A percentile compares a stretch with the other conserved stretches of the same genome.
Conservation (phyloP, 2,113 vertebrate species). For the Dissostichus mawsoni region DNA sequence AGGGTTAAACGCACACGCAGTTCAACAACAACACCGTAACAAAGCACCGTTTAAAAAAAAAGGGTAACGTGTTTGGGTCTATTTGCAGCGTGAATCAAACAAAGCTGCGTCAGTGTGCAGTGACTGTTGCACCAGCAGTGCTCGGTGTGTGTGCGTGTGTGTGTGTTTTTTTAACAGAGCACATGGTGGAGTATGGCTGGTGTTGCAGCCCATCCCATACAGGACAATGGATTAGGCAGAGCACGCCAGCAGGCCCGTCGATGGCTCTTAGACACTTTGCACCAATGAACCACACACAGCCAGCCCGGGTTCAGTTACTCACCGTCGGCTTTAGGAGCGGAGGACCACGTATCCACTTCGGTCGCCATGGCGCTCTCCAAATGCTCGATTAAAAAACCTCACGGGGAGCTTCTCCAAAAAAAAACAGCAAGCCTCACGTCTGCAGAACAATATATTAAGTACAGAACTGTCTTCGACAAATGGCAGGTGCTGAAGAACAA, state of each 20-base stretch:
- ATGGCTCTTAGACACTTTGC: background rate
- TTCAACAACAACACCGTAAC: background rate
- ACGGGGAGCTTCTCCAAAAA: slow-evolving; percentile 28
- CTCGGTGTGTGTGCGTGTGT: background rate
- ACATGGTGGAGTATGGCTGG: slow-evolving; percentile 78
- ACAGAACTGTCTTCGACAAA: background rate
- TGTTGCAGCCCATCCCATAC: slow-evolving; percentile 71
- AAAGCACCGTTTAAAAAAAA: background rate
- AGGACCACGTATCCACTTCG: slow-evolving; percentile 81
- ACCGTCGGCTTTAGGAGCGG: slow-evolving; percentile 75
- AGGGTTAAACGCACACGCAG: slow-evolving; percentile 57
- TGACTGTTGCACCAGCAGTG: no score
- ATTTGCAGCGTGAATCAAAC: background rate
- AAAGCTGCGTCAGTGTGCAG: background rate
- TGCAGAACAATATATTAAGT: background rate
- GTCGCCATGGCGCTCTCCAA: slow-evolving; percentile 80
- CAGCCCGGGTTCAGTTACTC: slow-evolving; percentile 40
- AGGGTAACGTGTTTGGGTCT: background rate
- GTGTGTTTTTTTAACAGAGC: slow-evolving; percentile 47
- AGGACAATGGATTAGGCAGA: slow-evolving; percentile 67
- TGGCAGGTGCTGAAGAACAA: background rate
- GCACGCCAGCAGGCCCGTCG: slow-evolving; percentile 25
- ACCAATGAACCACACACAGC: background rate
- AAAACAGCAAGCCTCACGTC: background rate
- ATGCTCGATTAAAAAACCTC: slow-evolving; percentile 52